These are phyloP conservation scores for Idris sp. DNA, from an alignment of 1,140 invertebrate genomes.

Conservation along the genomic window DNA sequence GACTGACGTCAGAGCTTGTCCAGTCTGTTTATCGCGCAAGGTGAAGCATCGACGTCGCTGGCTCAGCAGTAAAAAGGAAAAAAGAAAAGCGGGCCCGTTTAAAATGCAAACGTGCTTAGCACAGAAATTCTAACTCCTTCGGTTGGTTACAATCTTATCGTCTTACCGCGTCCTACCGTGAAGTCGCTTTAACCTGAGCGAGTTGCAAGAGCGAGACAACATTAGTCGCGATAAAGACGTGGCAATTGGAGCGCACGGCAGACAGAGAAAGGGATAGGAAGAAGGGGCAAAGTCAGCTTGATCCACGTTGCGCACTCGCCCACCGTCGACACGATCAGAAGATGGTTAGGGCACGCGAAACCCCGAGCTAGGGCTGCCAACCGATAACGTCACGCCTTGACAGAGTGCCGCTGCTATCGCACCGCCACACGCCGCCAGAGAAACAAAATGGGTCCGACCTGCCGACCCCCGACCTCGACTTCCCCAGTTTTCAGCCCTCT, in stretches of 20 bases:
- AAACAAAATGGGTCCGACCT: constrained; percentile 79
- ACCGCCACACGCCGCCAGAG: constrained; percentile 79
- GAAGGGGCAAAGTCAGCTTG: constrained; percentile 67
- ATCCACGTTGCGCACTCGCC: constrained; percentile 71
- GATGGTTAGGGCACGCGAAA: constrained; percentile 59
- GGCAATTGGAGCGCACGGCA: constrained; percentile 15
- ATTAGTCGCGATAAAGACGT: constrained; percentile 45
- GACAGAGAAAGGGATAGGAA: constrained; percentile 47
- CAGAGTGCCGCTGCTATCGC: constrained; percentile 80
- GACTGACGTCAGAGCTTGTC: constrained; percentile 60
- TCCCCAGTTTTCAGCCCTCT: constrained; percentile 52
- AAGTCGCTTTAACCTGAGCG: constrained; percentile 54
- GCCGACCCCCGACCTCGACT: constrained; percentile 64
- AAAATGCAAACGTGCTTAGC: constrained; percentile 64
- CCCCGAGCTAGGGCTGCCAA: constrained; percentile 76
- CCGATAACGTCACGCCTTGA: constrained; percentile 80
- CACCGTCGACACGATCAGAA: constrained; percentile 46
- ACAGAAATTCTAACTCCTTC: constrained; percentile 74
- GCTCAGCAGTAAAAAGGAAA: constrained; percentile 23
- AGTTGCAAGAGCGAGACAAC: constrained; percentile 17
- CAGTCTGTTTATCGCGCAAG: constrained; percentile 49
- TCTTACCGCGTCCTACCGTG: constrained; percentile 63
- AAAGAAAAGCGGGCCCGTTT: constrained; percentile 23
- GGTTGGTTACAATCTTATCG: constrained; percentile 74
- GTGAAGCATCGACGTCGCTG: constrained; percentile 59